Conservation (phyloP, 1,140 invertebrate genomes). For the Drosophila leontia region DNA sequence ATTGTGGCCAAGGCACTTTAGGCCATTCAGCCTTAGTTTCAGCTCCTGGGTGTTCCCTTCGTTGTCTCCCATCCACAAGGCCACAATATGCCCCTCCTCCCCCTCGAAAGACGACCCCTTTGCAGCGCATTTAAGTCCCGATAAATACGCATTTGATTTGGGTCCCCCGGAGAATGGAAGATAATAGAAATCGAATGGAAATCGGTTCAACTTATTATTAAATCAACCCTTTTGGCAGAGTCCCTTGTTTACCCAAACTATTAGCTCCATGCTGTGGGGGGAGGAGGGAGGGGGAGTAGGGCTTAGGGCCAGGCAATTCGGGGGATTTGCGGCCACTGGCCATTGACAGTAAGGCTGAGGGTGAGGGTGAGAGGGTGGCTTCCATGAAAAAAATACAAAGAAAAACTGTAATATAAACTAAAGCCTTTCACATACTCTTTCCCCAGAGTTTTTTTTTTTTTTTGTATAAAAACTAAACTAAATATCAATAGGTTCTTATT, state of each 20-base stretch:
- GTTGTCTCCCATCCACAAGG: not conserved
- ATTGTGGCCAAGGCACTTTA: slow-evolving; percentile 80
- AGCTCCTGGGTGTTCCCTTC: slow-evolving; percentile 58
- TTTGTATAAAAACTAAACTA: too few species aligned
- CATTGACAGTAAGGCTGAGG: slow-evolving; percentile 44
- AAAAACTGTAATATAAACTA: not conserved
- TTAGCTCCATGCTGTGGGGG: slow-evolving; percentile 42
- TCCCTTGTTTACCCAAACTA: slow-evolving; percentile 78
- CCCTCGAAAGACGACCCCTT: slow-evolving; percentile 7
- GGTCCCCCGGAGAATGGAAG: slow-evolving; percentile 33
- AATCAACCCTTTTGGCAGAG: slow-evolving; percentile 67
- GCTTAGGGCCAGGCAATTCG: slow-evolving; percentile 20
- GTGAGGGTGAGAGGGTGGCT: not conserved
- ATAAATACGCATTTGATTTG: slow-evolving; percentile 78
- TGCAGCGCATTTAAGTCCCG: slow-evolving; percentile 64
- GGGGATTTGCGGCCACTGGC: slow-evolving; percentile 70
- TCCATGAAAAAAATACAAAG: slow-evolving; percentile 13
- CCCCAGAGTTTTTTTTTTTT: too few species aligned
- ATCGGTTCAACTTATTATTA: slow-evolving; percentile 74
- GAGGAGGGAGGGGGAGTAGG: not conserved
- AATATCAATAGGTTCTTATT: not conserved
- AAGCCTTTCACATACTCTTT: too few species aligned
- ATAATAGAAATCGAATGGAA: slow-evolving; percentile 74
- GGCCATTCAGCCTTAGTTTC: slow-evolving; percentile 41
- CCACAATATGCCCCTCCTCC: not conserved